Percentiles rank a stretch among this genome's conserved stretches.
Evolutionary conservation across 2,113 vertebrate genomes (phyloP).

Genomic region (Plestiodon gilberti): DNA sequence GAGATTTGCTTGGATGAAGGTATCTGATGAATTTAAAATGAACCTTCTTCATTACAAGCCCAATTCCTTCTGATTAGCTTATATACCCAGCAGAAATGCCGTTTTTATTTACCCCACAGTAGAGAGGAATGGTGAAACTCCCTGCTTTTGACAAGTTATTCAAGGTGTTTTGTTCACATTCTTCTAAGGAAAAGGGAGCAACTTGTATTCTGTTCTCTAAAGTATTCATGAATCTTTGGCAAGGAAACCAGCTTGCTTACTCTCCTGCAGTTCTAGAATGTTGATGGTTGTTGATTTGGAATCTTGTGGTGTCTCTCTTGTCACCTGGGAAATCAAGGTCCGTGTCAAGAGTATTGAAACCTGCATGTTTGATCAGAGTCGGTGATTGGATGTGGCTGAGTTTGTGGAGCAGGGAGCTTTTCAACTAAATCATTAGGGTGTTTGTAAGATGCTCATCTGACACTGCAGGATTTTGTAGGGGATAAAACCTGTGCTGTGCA

Average conservation of each 20-base stretch:
- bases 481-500: slow-evolving; percentile 1
- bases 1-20: slow-evolving; percentile 42
- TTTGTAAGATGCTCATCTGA: slow-evolving; percentile 40
- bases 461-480: slow-evolving; percentile 26
- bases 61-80: neutral
- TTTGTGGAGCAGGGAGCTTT: neutral
- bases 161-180: slow-evolving; percentile 24
- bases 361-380: slow-evolving; percentile 38
- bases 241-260: slow-evolving; percentile 45
- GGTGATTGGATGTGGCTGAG: slow-evolving; percentile 47
- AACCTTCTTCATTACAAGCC: slow-evolving; percentile 17
- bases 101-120: slow-evolving; percentile 5
- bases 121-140: neutral
- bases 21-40: slow-evolving; percentile 39
- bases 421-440: slow-evolving; percentile 24
- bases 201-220: slow-evolving; percentile 37
- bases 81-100: neutral
- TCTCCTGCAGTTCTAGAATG: slow-evolving; percentile 38
- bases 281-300: slow-evolving; percentile 52
- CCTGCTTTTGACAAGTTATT: slow-evolving; percentile 8
- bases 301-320: slow-evolving; percentile 35
- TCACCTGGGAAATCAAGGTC: slow-evolving; percentile 67
- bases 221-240: slow-evolving; percentile 43
- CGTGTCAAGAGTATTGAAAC: slow-evolving; percentile 35
- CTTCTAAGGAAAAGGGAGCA: slow-evolving; percentile 11